Percentiles rank a stretch among this genome's conserved stretches.
These are phyloP conservation scores for Ammospiza maritima DNA, from an alignment of 2,797 vertebrate species.

Conservation along the genomic window DNA sequence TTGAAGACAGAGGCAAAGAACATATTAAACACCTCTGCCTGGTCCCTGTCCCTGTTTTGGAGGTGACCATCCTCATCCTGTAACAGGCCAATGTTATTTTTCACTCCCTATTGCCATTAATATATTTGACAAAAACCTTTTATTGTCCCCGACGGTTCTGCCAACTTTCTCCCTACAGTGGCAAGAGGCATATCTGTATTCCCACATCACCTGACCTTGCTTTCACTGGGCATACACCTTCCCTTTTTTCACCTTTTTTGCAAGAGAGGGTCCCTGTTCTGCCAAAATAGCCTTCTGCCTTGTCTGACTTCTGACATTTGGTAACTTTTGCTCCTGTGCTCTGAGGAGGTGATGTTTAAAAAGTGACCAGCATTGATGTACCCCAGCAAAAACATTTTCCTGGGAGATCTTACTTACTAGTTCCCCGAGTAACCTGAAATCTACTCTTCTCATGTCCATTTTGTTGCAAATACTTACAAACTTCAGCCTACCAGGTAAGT, in stretches of 20 bases:
- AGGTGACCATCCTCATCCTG: not conserved
- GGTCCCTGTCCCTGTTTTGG: not conserved
- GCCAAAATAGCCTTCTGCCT: not conserved
- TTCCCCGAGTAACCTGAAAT: not conserved
- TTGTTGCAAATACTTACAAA: conserved; percentile 66
- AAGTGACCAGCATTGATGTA: not conserved
- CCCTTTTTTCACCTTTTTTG: not conserved
- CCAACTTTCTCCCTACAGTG: not conserved
- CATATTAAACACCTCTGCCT: not conserved
- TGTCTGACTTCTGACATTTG: not conserved
- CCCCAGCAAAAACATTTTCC: not conserved
- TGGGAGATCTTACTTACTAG: not conserved
- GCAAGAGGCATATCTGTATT: not conserved
- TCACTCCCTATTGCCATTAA: not conserved
- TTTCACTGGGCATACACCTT: not conserved
- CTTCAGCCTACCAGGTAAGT: conserved; percentile 71
- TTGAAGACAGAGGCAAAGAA: not conserved
- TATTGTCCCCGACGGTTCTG: not conserved
- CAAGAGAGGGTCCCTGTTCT: not conserved
- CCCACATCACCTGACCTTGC: not conserved
- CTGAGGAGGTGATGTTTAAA: not conserved
- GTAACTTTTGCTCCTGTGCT: not conserved
- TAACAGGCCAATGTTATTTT: not conserved
- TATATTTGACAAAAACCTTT: not conserved
- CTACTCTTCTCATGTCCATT: not conserved